Conservation (phyloP, 2,888 invertebrate genomes). For the Tuberolachnus salignus region DNA sequence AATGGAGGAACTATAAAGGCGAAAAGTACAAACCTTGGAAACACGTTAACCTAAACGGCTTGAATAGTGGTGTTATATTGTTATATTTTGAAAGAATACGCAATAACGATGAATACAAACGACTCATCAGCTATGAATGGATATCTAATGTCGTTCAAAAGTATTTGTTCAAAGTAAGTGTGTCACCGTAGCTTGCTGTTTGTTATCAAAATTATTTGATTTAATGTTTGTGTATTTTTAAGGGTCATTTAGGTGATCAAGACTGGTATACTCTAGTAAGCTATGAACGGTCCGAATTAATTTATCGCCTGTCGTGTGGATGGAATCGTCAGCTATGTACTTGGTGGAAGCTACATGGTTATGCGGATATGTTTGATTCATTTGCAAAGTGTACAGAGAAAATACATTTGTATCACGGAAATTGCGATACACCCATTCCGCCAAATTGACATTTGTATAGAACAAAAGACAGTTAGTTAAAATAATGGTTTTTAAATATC, state of each 20-base stretch:
- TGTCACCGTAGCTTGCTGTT: too few relatives aligned
- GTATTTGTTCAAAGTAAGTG: conserved; percentile 68
- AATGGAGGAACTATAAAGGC: conserved; percentile 66
- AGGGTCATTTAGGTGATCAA: conserved; percentile 81
- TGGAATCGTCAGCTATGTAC: conserved; percentile 83
- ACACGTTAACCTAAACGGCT: conserved; percentile 60
- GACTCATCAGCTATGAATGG: conserved; percentile 66
- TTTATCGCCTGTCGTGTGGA: conserved; percentile 75
- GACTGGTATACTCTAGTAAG: conserved; percentile 67
- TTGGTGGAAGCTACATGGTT: conserved; percentile 81
- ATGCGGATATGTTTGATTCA: conserved; percentile 72
- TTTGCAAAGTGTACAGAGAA: conserved; percentile 74
- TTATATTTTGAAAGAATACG: conserved; percentile 73
- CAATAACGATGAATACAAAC: conserved; percentile 66
- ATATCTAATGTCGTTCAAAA: conserved; percentile 68
- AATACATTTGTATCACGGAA: conserved; percentile 75
- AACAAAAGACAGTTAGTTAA: too few relatives aligned
- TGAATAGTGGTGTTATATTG: conserved; percentile 80
- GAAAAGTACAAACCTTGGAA: conserved; percentile 63
- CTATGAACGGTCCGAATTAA: conserved; percentile 73
- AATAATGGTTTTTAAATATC: too few relatives aligned
- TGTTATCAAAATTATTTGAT: background rate
- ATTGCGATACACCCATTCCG: conserved; percentile 76
- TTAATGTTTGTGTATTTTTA: conserved; percentile 36
- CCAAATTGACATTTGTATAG: conserved; percentile 59